Conservation (phyloP, 2,888 invertebrate species). For the Volucella inflata region DNA sequence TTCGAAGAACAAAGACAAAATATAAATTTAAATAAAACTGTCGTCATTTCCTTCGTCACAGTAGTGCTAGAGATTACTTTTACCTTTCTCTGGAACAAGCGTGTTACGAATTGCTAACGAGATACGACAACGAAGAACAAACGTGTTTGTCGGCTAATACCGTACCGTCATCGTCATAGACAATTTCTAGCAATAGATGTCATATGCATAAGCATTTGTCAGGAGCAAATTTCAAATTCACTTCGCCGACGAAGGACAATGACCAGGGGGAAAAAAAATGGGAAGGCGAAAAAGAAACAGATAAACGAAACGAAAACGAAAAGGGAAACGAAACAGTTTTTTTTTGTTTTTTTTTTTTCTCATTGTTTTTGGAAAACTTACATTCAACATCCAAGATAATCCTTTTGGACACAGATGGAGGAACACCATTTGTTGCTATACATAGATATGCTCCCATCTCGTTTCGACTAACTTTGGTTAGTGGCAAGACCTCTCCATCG, state of each 20-base stretch:
- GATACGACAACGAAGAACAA: conserved; percentile 52
- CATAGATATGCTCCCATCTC: conserved; percentile 86
- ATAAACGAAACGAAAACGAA: conserved; percentile 32
- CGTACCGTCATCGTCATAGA: conserved; percentile 68
- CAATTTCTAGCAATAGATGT: conserved; percentile 75
- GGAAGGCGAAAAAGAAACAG: conserved; percentile 31
- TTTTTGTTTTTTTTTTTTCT: conserved; percentile 42
- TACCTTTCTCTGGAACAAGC: conserved; percentile 68
- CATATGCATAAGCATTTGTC: conserved; percentile 75
- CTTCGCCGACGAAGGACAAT: conserved; percentile 72
- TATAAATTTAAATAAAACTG: conserved; percentile 76
- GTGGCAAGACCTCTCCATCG: conserved; percentile 92
- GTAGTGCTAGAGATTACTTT: conserved; percentile 72
- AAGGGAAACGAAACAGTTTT: conserved; percentile 45
- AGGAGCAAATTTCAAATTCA: conserved; percentile 71
- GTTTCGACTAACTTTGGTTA: conserved; percentile 93
- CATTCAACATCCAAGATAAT: conserved; percentile 96
- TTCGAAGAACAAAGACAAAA: conserved; percentile 58
- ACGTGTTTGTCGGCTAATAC: conserved; percentile 61
- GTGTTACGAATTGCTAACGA: conserved; percentile 74
- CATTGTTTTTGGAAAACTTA: conserved; percentile 81
- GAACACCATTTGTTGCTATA: conserved; percentile 90
- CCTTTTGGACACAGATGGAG: conserved; percentile 95
- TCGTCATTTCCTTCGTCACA: conserved; percentile 74
- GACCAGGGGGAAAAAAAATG: conserved; percentile 41